phyloP scores from a whole-genome alignment of 2,113 vertebrate species.

The Nothocercus julius region DNA sequence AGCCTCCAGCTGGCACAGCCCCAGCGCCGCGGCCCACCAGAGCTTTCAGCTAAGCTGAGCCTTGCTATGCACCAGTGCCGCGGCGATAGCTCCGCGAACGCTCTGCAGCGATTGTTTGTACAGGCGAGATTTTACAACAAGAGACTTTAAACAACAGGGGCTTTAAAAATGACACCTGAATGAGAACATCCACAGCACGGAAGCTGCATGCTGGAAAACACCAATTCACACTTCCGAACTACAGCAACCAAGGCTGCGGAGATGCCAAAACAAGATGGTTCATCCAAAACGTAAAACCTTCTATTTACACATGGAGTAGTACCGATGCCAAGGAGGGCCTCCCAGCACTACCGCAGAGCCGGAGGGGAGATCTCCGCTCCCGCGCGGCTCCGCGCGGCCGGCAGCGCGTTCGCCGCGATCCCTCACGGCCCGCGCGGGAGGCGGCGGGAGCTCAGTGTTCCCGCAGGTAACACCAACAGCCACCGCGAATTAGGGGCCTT shows the following conservation, averaged over 20 bases:
- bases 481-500: constrained; percentile 4
- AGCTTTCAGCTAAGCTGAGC: background rate
- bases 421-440: background rate
- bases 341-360: background rate
- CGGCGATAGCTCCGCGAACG: background rate
- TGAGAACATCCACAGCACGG: background rate
- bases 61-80: background rate
- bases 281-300: constrained; percentile 8
- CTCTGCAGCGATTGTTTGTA: background rate
- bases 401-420: background rate
- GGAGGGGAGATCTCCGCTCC: constrained; percentile 29
- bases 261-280: background rate
- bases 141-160: background rate
- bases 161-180: background rate
- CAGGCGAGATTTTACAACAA: background rate
- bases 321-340: background rate
- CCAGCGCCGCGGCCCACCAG: background rate
- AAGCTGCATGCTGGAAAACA: background rate
- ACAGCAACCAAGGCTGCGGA: background rate
- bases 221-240: background rate
- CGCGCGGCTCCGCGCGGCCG: background rate
- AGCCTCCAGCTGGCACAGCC: background rate
- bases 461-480: background rate
- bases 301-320: background rate
- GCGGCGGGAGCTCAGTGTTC: background rate